Evolutionary conservation across 2,113 vertebrate genomes (phyloP).

Genomic region (Heliornis fulica): DNA sequence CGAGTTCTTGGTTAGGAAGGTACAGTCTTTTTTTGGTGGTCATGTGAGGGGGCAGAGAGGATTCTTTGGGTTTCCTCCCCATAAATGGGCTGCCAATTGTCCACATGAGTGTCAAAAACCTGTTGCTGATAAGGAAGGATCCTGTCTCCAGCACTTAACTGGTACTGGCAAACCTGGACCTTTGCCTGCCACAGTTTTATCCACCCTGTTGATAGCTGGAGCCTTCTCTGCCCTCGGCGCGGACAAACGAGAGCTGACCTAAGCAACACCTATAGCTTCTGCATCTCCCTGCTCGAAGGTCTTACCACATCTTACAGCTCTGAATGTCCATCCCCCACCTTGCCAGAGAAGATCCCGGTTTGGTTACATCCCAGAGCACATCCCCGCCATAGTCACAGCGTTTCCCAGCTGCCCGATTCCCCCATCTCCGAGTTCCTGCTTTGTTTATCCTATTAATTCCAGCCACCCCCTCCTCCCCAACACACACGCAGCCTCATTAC

Average conservation of each 20-base stretch:
- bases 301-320: neutral
- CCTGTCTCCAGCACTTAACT: neutral
- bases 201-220: neutral
- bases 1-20: neutral
- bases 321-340: neutral
- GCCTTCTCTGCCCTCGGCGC: neutral
- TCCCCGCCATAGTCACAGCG: slow-evolving; percentile 58
- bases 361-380: slow-evolving; percentile 47
- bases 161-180: neutral
- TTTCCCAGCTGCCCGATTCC: slow-evolving; percentile 72
- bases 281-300: neutral
- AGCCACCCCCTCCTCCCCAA: slow-evolving; percentile 68
- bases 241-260: neutral
- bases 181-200: neutral
- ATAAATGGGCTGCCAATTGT: neutral
- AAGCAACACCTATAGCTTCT: neutral
- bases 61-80: neutral
- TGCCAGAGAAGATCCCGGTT: slow-evolving; percentile 1
- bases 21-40: neutral
- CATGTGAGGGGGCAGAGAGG: neutral
- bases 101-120: neutral
- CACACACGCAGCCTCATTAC: slow-evolving; percentile 65
- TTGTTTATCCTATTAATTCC: slow-evolving; percentile 73
- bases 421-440: slow-evolving; percentile 63
- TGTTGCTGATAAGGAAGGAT: neutral